Percentiles rank a stretch among this genome's conserved stretches.
Evolutionary conservation across 2,888 invertebrate species (phyloP).

Genomic region (Apamea anceps): DNA sequence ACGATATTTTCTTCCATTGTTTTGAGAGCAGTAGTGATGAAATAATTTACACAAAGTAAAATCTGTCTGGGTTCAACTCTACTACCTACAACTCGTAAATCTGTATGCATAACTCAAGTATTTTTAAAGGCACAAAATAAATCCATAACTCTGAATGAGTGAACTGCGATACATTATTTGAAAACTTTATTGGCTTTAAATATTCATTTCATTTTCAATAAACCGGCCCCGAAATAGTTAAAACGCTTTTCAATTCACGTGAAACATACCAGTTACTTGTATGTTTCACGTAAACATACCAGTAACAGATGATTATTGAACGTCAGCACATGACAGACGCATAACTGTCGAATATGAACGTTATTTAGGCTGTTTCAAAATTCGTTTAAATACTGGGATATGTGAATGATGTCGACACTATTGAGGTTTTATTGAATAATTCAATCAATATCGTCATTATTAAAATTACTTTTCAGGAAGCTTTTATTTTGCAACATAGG

Average conservation of each 20-base stretch:
- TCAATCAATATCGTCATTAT: background rate
- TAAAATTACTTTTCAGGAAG: background rate
- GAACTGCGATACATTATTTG: too few relatives aligned
- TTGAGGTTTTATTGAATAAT: background rate
- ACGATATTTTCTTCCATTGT: background rate
- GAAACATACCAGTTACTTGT: constrained; percentile 4
- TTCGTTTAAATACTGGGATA: background rate
- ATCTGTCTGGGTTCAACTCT: background rate
- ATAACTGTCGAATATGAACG: background rate
- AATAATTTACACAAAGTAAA: background rate
- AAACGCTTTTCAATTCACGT: background rate
- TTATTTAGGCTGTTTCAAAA: background rate
- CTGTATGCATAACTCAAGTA: background rate
- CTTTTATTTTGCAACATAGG: background rate
- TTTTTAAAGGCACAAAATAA: background rate
- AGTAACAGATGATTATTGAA: background rate
- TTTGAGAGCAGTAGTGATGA: background rate
- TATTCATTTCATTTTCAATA: background rate
- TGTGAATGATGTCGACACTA: background rate
- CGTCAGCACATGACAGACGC: background rate
- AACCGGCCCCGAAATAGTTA: background rate
- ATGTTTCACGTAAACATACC: too few relatives aligned
- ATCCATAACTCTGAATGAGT: background rate
- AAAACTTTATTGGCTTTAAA: background rate
- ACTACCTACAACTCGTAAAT: background rate